Base-by-base conservation (phyloP, 2,888 invertebrate species). In the Dasysyrphus albostriatus region DNA sequence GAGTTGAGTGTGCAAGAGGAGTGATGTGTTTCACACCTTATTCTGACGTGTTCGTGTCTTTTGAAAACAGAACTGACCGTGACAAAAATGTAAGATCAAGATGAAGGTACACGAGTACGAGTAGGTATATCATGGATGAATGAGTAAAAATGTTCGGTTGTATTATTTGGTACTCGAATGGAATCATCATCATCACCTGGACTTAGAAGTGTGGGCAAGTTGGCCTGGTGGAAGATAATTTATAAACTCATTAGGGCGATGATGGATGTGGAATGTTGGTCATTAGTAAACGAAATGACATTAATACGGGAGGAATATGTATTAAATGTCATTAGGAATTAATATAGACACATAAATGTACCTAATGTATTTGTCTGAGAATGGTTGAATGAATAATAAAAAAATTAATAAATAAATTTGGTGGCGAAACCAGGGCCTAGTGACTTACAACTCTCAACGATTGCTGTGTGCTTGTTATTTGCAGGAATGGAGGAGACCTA, bases 21-120 rank as follows among this genome's bases (percentile, higher is more conserved):
- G 84, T 73, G 85, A 79, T 77, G 73, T 14, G 44, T 69, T 74
- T 83, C 87, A 79, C 78, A 83, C 81, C 81, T 61, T 73, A 44
- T 54, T 65, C 56, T 42, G 47, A 72, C 34, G 49, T 75, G 42
- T 75, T 42, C 24, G 65, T 69, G 49, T 81, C 51, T 75, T 67
- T 75, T 19, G n/a, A 49, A 49, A 34, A 16, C 9, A 51, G 39
- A 47, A 61, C 49, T 69, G 75, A 87, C 75, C 87, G 49, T 87
- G 83, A 83, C 87, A 79, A 83, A 83, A 75, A 72, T 72, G 65
- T 65, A 14, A 75, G 73, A 51, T 69, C 56, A 19, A 59, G 58
- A 75, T 70, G 80, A 75, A 67, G 65, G 63, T 39, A 39, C 1
- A 19, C 0, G 49, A n/a, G n/a, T n/a, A n/a, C n/a, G 70, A 61